Evolutionary conservation across 2,888 invertebrate species (phyloP), one percentile per base, ranked within the genome.

Genomic region (Lasioglossum vierecki): DNA sequence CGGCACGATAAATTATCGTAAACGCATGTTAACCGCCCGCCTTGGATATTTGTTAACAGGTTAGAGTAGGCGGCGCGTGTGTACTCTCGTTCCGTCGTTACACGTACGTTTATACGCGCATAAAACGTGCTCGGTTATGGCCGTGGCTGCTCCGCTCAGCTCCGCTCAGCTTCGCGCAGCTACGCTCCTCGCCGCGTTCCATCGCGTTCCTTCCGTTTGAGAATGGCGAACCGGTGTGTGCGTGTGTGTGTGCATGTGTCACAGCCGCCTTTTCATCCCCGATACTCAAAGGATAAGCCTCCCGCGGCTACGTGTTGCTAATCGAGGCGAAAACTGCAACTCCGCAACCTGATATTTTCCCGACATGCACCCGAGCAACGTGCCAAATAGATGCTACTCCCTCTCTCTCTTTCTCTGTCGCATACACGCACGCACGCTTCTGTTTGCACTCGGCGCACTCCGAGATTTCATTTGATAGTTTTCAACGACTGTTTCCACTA

Each of bases 11-110:
- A 93, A 93, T 94, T 92, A 93, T 94, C 92, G 91, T 91, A 91
- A 92, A 92, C 90, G 92, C 91, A 90, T 92, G 92, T 92, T 92
- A 92, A 91, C 91, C 90, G 91, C 90, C 91, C 91, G 92, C 91
- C 90, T 91, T 89, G 92, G 90, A 93, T 93, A 94, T 93, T 93
- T 93, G 93, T 93, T 93, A 93, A 93, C 93, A 93, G 92, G 80
- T 88, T 88, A 92, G 92, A 93, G 93, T 93, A 93, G 92, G 93
- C 93, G 92, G 92, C 79, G 72, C 81, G 84, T 82, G 82, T 76
- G 80, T 84, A 85, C 88, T 76, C 82, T 83, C 87, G 71, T 82
- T 86, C 72, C 76, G 80, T 57, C 84, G 88, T 87, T 86, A 87
- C 82, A 85, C 82, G 84, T 88, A 85, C 81, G 79, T 86, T 84